Conservation (phyloP, 2,113 vertebrate species). For the Microtus oregoni region DNA sequence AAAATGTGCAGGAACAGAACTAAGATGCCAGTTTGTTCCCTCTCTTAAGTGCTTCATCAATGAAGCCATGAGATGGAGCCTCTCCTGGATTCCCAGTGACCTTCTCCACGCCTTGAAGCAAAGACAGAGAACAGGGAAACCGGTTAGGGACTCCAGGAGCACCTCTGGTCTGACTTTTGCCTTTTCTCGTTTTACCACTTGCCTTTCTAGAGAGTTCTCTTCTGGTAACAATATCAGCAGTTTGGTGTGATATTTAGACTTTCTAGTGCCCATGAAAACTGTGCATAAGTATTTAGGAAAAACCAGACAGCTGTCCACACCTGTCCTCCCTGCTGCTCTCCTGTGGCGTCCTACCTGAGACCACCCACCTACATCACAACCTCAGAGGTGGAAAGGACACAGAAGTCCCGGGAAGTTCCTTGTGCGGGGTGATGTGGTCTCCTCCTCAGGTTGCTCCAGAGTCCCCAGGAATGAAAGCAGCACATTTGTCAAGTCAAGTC, state of each 20-base stretch:
- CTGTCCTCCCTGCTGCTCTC: background rate
- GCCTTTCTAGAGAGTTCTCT: background rate
- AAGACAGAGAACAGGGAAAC: too few species aligned
- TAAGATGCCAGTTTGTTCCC: background rate
- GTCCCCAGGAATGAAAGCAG: background rate
- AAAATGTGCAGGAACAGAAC: background rate
- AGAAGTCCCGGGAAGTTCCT: background rate
- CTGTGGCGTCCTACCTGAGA: background rate
- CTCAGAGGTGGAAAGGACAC: background rate
- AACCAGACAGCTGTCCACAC: too few species aligned
- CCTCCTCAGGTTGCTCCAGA: background rate
- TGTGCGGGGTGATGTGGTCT: accelerated
- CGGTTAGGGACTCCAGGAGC: accelerated
- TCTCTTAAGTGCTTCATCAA: accelerated
- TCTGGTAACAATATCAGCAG: background rate
- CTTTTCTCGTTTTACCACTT: accelerated
- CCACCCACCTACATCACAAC: background rate
- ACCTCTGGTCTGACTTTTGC: background rate
- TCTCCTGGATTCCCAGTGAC: background rate
- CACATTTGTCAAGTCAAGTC: too few species aligned
- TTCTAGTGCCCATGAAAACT: background rate
- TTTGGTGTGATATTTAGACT: background rate
- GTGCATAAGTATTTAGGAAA: background rate
- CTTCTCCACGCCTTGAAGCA: background rate
- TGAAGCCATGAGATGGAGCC: accelerated